A percentile compares a stretch with the other conserved stretches of the same genome.
Conservation (phyloP, 2,113 vertebrate genomes). For the Pelecanus crispus region DNA sequence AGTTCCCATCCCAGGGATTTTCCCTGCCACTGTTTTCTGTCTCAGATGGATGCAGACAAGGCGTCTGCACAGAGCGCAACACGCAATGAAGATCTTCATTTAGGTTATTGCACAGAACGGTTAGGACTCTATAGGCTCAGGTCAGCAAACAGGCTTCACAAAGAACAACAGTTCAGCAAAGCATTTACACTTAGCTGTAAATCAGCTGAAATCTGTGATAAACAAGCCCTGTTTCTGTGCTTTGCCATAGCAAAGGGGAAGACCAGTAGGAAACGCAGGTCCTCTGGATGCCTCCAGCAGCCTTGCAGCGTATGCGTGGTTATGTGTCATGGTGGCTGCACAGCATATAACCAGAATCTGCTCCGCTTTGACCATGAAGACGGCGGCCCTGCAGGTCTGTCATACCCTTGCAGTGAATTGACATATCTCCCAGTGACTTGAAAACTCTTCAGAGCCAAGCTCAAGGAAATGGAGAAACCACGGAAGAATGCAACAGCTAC, state of each 20-base stretch:
- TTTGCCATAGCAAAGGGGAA: not conserved
- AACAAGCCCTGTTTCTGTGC: not conserved
- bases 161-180: not conserved
- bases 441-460: not conserved
- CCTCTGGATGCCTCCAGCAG: not conserved
- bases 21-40: constrained; percentile 38
- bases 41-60: not conserved
- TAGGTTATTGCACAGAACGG: not conserved
- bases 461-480: not conserved
- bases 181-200: not conserved
- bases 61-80: not conserved
- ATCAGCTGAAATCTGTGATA: not conserved
- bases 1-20: constrained; percentile 40
- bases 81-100: fast-evolving
- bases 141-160: not conserved
- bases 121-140: not conserved
- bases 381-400: not conserved
- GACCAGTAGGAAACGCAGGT: not conserved
- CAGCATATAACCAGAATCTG: not conserved
- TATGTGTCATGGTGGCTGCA: too few relatives aligned
- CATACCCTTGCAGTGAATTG: not conserved
- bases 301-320: not conserved
- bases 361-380: not conserved
- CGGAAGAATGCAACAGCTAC: not conserved
- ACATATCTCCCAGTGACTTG: not conserved